Base-by-base conservation (phyloP, 2,888 invertebrate species). In the Sthenelais limicola region DNA sequence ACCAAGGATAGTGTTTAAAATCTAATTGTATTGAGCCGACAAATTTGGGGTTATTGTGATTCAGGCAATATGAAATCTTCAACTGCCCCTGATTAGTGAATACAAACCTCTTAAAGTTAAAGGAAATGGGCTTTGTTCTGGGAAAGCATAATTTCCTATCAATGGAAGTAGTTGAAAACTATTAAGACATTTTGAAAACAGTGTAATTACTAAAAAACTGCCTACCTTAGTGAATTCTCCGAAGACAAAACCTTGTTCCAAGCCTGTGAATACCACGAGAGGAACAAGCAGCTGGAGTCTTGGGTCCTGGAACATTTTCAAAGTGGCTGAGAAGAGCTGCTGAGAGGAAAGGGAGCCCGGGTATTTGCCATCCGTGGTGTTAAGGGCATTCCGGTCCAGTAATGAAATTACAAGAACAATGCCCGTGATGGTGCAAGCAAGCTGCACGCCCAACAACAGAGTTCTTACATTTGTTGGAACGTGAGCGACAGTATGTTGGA, bases 141-240 rank as follows among this genome's bases (percentile, higher is more conserved):
- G n/a, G n/a, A n/a, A n/a, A n/a, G n/a, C n/a, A n/a, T n/a, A n/a
- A n/a, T n/a, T n/a, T n/a, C n/a, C n/a, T n/a, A n/a, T n/a, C n/a
- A n/a, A n/a, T n/a, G n/a, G n/a, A n/a, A n/a, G n/a, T n/a, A n/a
- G n/a, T n/a, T n/a, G n/a, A n/a, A n/a, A n/a, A n/a, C n/a, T n/a
- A n/a, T n/a, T n/a, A n/a, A n/a, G n/a, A n/a, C n/a, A n/a, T n/a
- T n/a, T n/a, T n/a, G n/a, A n/a, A n/a, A n/a, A n/a, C n/a, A n/a
- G n/a, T n/a, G n/a, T n/a, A n/a, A n/a, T n/a, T n/a, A n/a, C n/a
- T n/a, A n/a, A n/a, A n/a, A n/a, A n/a, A n/a, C n/a, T n/a, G n/a
- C 79, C 76, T 76, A 87, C 87, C 83, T 85, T 85, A 9, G 85
- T 85, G 73, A 86, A 86, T 76, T 86, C 85, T 15, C 84, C 82